phyloP scores from a whole-genome alignment of 2,888 invertebrate species.

The Drosophila leonis region DNA sequence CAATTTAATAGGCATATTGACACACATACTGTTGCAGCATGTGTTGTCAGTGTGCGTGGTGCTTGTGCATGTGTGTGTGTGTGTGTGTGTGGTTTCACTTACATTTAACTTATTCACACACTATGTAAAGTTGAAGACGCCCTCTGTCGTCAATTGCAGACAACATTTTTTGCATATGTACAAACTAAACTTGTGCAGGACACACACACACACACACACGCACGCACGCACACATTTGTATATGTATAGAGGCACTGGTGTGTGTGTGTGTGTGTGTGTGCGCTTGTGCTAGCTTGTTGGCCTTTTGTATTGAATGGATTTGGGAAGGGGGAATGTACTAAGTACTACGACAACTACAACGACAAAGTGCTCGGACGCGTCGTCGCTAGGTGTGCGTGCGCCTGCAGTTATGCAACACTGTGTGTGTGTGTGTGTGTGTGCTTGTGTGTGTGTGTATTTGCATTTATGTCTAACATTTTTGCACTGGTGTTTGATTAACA shows the following conservation, averaged over 20 bases:
- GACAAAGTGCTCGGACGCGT: slow-evolving; percentile 46
- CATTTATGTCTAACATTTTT: slow-evolving; percentile 21
- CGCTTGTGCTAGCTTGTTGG: slow-evolving; percentile 31
- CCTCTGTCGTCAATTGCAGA: slow-evolving; percentile 25
- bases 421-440: slow-evolving; percentile 9
- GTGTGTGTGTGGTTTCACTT: slow-evolving; percentile 22
- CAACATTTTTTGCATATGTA: slow-evolving; percentile 51
- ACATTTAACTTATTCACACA: slow-evolving; percentile 44
- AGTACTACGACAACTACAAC: slow-evolving; percentile 63
- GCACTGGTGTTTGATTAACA: slow-evolving; percentile 25
- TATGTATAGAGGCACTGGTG: slow-evolving; percentile 11
- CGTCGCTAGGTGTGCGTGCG: slow-evolving; percentile 38
- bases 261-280: background rate
- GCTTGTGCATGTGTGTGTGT: slow-evolving; percentile 23
- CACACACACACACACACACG: slow-evolving; percentile 4
- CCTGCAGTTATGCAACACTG: slow-evolving; percentile 63
- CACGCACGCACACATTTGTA: background rate
- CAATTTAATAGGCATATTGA: slow-evolving; percentile 71
- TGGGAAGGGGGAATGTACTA: slow-evolving; percentile 65
- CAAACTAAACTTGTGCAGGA: slow-evolving; percentile 48
- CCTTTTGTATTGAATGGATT: slow-evolving; percentile 51
- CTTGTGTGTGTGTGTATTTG: slow-evolving; percentile 15
- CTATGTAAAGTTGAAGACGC: slow-evolving; percentile 36
- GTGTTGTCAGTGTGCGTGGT: slow-evolving; percentile 36
- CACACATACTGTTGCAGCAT: slow-evolving; percentile 63